These are phyloP conservation scores for Bagarius yarrelli DNA, from an alignment of 2,113 vertebrate genomes.

Conservation along the genomic window DNA sequence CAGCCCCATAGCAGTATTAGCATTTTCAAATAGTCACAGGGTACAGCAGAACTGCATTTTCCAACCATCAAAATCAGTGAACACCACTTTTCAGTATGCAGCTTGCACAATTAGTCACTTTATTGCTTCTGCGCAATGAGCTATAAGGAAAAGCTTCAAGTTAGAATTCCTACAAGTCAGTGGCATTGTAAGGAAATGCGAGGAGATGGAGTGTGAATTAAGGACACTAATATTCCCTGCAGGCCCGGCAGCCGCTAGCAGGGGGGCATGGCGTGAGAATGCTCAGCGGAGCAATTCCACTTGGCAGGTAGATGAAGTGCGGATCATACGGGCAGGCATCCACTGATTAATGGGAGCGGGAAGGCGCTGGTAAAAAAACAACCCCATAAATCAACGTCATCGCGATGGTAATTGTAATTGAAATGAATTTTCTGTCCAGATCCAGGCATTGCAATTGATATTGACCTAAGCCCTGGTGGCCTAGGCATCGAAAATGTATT, in stretches of 20 bases:
- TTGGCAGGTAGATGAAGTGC: constrained; percentile 73
- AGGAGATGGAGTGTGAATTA: constrained; percentile 55
- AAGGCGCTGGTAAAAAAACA: constrained; percentile 67
- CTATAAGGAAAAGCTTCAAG: constrained; percentile 14
- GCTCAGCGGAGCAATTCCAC: constrained; percentile 58
- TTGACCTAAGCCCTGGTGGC: constrained; percentile 63
- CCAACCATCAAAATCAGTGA: constrained; percentile 2
- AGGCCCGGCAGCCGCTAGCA: constrained; percentile 33
- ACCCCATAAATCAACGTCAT: constrained; percentile 70
- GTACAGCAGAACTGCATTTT: neutral
- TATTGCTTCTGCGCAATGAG: constrained; percentile 1
- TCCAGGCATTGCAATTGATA: constrained; percentile 65
- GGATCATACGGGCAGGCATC: constrained; percentile 61
- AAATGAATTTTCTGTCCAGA: constrained; percentile 69
- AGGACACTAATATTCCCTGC: constrained; percentile 57
- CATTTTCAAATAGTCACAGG: neutral
- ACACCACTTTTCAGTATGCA: neutral
- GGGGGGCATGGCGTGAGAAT: constrained; percentile 56
- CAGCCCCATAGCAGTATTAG: neutral
- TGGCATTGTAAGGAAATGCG: constrained; percentile 43
- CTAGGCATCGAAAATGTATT: constrained; percentile 45
- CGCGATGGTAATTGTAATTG: constrained; percentile 74
- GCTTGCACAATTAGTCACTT: constrained; percentile 10
- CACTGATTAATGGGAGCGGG: constrained; percentile 69
- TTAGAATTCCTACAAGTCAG: constrained; percentile 44